Evolutionary conservation across 2,113 vertebrate genomes (phyloP).

Genomic region (Ptilonorhynchus violaceus): DNA sequence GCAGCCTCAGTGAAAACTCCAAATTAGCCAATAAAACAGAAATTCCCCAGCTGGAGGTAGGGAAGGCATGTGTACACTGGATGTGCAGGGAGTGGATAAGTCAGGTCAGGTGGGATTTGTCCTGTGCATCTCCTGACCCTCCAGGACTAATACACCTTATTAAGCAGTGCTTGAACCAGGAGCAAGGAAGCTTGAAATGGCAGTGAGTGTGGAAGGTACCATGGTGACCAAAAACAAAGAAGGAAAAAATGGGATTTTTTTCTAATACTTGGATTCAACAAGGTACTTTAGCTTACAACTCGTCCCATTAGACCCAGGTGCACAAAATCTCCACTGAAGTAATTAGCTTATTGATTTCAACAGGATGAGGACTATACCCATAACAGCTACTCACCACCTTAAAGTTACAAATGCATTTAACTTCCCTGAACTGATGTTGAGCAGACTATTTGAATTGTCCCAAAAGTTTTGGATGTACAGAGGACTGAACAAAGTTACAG

Average conservation of each 20-base stretch:
- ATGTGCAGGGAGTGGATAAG: neutral
- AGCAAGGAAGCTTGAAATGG: neutral
- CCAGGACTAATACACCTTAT: neutral
- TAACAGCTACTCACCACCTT: neutral
- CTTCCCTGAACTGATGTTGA: neutral
- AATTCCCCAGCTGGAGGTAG: neutral
- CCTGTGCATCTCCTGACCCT: neutral
- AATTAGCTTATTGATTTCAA: conserved; percentile 11
- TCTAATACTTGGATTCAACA: neutral
- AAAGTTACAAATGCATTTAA: neutral
- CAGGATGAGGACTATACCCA: neutral
- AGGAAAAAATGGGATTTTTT: neutral
- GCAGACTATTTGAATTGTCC: neutral
- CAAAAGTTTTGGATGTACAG: neutral
- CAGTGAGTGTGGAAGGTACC: neutral
- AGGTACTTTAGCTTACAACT: neutral
- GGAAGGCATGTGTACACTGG: neutral
- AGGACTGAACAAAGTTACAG: neutral
- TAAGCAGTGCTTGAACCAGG: neutral
- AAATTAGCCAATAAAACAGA: neutral
- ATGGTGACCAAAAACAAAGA: neutral
- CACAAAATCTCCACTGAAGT: neutral
- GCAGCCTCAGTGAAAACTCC: neutral
- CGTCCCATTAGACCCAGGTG: neutral
- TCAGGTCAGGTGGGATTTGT: neutral